Evolutionary conservation across 2,888 invertebrate genomes (phyloP).

Genomic region (Blastobasis adustella): DNA sequence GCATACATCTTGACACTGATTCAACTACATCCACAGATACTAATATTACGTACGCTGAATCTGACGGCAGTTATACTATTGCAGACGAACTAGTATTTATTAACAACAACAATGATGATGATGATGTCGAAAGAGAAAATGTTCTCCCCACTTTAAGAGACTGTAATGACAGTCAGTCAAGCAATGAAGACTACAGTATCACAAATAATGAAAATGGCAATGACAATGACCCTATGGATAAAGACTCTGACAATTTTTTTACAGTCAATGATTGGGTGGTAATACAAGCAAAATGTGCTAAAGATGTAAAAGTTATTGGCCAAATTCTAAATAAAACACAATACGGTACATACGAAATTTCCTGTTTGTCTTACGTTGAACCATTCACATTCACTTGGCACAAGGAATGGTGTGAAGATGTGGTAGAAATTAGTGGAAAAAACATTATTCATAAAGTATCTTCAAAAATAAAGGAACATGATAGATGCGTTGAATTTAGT

Average conservation of each 20-base stretch:
- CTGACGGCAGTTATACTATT: neutral
- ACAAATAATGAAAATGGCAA: neutral
- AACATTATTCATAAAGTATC: neutral
- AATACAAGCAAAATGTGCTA: neutral
- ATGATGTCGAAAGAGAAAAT: neutral
- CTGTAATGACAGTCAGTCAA: neutral
- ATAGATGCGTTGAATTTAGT: neutral
- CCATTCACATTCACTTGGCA: neutral
- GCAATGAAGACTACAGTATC: neutral
- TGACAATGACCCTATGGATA: neutral
- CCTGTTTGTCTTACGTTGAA: neutral
- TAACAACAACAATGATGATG: no score
- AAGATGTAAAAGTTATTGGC: neutral
- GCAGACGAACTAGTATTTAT: neutral
- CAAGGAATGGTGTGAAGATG: neutral
- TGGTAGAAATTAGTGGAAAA: neutral
- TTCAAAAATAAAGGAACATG: neutral
- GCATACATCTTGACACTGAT: neutral
- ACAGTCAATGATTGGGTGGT: conserved; percentile 1
- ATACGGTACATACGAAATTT: neutral
- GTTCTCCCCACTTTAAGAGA: neutral
- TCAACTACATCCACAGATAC: neutral
- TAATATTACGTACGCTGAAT: conserved; percentile 1
- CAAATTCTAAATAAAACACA: neutral
- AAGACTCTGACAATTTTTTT: neutral